These are phyloP conservation scores for Pogonomyrmex barbatus DNA, from an alignment of 1,140 invertebrate species.

Conservation along the genomic window DNA sequence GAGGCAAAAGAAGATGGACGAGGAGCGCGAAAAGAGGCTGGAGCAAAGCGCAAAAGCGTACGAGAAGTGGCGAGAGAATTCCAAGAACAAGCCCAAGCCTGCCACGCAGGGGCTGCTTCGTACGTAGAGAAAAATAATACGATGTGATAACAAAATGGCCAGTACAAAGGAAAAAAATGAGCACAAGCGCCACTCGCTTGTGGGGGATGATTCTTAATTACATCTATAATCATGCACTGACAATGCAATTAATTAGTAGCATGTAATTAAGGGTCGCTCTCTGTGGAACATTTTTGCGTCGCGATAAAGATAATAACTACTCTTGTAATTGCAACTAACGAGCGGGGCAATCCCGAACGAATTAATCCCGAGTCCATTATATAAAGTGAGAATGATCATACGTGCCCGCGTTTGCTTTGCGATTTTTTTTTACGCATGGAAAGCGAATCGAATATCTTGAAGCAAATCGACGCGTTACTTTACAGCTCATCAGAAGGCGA, in stretches of 20 bases:
- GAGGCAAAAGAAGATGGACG: conserved; percentile 68
- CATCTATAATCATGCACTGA: too few relatives aligned
- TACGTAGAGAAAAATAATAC: conserved; percentile 70
- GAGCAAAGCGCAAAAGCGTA: conserved; percentile 80
- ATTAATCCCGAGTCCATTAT: conserved; percentile 2
- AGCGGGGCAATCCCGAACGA: not conserved
- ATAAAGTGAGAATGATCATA: not conserved
- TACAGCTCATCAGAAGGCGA: conserved; percentile 82
- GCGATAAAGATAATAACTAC: not conserved
- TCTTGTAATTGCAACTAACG: not conserved
- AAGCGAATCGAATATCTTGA: conserved; percentile 4
- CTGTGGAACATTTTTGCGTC: too few relatives aligned
- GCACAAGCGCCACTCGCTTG: not conserved
- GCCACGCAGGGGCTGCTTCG: conserved; percentile 83
- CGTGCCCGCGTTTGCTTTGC: not conserved
- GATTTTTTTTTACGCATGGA: not conserved
- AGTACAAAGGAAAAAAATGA: not conserved
- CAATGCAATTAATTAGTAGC: too few relatives aligned
- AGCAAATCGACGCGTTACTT: not conserved
- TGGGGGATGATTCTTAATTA: too few relatives aligned
- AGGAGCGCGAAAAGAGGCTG: conserved; percentile 74
- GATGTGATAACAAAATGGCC: conserved; percentile 5
- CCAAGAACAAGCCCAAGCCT: conserved; percentile 80
- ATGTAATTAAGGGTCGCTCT: too few relatives aligned
- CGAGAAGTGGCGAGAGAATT: conserved; percentile 80